These are phyloP conservation scores for Drosophila repletoides DNA, from an alignment of 1,140 invertebrate genomes.

Conservation along the genomic window DNA sequence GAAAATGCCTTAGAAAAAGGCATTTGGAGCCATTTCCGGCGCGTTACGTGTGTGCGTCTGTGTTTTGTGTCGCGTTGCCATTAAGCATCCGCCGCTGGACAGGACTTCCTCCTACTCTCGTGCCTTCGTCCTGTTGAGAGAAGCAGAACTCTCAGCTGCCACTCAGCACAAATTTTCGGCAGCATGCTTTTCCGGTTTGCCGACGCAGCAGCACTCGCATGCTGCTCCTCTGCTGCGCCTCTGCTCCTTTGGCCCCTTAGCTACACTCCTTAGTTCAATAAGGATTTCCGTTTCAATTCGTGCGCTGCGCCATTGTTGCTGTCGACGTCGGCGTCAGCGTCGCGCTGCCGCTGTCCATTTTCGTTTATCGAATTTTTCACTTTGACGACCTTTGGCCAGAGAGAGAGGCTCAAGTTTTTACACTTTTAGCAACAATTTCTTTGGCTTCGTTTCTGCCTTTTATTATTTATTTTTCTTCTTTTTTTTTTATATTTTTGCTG, in stretches of 20 bases:
- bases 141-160: conserved; percentile 55
- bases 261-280: conserved; percentile 73
- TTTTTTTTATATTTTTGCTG: conserved; percentile 61
- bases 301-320: conserved; percentile 63
- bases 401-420: conserved; percentile 74
- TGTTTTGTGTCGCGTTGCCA: conserved; percentile 64
- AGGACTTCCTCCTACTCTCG: neutral
- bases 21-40: conserved; percentile 66
- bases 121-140: neutral
- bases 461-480: conserved; percentile 42
- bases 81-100: conserved; percentile 69
- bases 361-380: conserved; percentile 79
- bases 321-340: neutral
- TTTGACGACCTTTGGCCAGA: conserved; percentile 70
- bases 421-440: conserved; percentile 70
- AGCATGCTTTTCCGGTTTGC: conserved; percentile 74
- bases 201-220: conserved; percentile 49
- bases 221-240: neutral
- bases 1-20: conserved; percentile 37
- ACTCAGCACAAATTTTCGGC: conserved; percentile 76
- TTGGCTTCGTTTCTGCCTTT: conserved; percentile 15
- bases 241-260: conserved; percentile 15
- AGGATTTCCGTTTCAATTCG: conserved; percentile 80
- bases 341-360: conserved; percentile 54
- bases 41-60: conserved; percentile 36